Evolutionary conservation across 2,888 invertebrate genomes (phyloP).

Genomic region (Drosophila vallismaia): DNA sequence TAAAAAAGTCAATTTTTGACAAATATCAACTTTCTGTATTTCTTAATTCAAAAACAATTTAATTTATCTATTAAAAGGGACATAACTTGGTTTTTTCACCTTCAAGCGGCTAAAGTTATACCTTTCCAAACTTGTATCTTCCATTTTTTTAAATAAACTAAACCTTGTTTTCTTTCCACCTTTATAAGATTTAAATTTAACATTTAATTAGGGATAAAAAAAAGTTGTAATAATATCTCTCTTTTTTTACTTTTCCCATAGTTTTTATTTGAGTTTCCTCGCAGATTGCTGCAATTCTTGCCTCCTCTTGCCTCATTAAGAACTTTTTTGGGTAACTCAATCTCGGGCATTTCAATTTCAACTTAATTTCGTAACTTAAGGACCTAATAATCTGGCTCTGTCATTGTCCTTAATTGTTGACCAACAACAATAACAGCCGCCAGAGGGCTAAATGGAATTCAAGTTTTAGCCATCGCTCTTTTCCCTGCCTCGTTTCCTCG

Average conservation of each 20-base stretch:
- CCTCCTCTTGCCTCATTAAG: slow-evolving; percentile 32
- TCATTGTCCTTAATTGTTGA: slow-evolving; percentile 75
- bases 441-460: slow-evolving; percentile 56
- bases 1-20: no score
- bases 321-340: slow-evolving; percentile 40
- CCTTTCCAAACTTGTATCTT: no score
- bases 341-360: slow-evolving; percentile 68
- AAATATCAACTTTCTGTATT: no score
- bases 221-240: background rate
- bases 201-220: background rate
- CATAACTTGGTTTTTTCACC: no score
- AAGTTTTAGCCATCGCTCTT: slow-evolving; percentile 50
- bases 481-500: slow-evolving; percentile 10
- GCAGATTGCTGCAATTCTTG: background rate
- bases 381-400: slow-evolving; percentile 72
- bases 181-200: background rate
- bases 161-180: background rate
- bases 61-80: no score
- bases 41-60: no score
- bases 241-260: slow-evolving; percentile 10
- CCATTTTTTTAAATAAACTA: background rate
- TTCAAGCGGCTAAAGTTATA: no score
- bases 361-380: slow-evolving; percentile 73
- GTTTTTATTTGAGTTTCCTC: slow-evolving; percentile 38
- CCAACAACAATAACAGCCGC: slow-evolving; percentile 51